Percentiles rank a stretch among this genome's conserved stretches.
Evolutionary conservation across 2,113 vertebrate genomes (phyloP).

Genomic region (Scytalopus superciliaris): DNA sequence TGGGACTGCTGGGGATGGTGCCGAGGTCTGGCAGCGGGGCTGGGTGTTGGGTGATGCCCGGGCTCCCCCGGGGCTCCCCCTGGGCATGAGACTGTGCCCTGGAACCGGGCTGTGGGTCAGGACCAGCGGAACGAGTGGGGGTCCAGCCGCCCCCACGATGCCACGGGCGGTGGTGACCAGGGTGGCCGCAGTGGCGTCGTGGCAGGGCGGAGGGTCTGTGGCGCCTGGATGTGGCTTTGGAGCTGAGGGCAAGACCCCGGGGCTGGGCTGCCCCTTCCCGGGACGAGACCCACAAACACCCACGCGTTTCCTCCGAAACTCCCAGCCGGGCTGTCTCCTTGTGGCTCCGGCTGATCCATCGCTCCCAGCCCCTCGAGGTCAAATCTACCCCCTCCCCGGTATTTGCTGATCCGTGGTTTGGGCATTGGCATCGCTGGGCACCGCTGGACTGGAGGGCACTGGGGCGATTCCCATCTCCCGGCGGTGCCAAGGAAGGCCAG

Average conservation of each 20-base stretch:
- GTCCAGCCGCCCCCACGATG: not conserved
- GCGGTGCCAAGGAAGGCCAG: not conserved
- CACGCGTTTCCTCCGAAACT: not conserved
- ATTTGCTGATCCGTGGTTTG: fast-evolving
- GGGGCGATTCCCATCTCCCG: not conserved
- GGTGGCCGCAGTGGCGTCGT: not conserved
- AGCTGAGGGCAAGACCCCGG: not conserved
- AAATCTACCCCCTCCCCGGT: fast-evolving
- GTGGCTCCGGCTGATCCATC: not conserved
- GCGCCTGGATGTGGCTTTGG: not conserved
- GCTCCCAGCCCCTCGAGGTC: not conserved
- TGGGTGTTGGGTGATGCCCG: not conserved
- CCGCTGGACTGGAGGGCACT: not conserved
- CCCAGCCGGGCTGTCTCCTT: not conserved
- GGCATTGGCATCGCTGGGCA: not conserved
- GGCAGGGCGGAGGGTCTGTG: not conserved
- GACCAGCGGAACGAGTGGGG: not conserved
- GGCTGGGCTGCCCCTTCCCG: not conserved
- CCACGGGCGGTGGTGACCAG: fast-evolving
- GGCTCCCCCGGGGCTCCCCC: not conserved
- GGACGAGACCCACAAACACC: not conserved
- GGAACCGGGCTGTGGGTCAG: not conserved
- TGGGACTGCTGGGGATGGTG: not conserved
- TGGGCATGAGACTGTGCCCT: not conserved
- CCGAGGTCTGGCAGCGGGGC: not conserved